Conservation (phyloP, 2,113 vertebrate species). For the Solea solea region DNA sequence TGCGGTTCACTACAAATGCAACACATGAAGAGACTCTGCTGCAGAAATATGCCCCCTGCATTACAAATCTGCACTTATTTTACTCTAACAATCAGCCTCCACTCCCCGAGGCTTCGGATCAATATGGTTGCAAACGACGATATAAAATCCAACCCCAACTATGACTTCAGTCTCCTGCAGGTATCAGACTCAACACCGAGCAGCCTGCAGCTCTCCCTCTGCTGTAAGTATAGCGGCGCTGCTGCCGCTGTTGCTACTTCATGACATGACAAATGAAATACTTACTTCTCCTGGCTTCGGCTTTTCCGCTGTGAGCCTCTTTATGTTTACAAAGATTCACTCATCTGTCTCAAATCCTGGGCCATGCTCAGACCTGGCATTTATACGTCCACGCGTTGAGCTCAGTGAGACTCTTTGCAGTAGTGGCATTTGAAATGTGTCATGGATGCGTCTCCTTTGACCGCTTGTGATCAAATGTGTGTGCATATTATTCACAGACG, state of each 20-base stretch:
- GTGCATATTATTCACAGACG: too few species aligned
- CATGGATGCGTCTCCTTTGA: too few species aligned
- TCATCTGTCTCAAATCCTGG: slow-evolving; percentile 1
- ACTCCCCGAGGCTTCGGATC: neutral
- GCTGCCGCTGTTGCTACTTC: slow-evolving; percentile 3
- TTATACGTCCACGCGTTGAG: too few species aligned
- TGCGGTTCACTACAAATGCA: neutral
- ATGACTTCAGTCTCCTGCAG: neutral
- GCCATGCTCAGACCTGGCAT: too few species aligned
- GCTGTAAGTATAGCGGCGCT: neutral
- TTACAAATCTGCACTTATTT: slow-evolving; percentile 9
- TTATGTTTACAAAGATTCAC: slow-evolving; percentile 22
- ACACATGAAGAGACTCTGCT: neutral
- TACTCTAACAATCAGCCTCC: neutral
- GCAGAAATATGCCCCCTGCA: neutral
- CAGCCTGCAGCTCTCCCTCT: neutral
- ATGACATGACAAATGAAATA: slow-evolving; percentile 21
- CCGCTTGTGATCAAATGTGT: too few species aligned
- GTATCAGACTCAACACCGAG: neutral
- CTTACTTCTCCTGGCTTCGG: neutral
- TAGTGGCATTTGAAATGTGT: too few species aligned
- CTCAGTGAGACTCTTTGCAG: too few species aligned
- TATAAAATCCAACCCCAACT: slow-evolving; percentile 1
- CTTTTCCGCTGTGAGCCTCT: neutral
- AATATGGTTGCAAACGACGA: slow-evolving; percentile 8